phyloP scores from a whole-genome alignment of 92 coral and sea anemone genomes.

The Meandrina meandrites region DNA sequence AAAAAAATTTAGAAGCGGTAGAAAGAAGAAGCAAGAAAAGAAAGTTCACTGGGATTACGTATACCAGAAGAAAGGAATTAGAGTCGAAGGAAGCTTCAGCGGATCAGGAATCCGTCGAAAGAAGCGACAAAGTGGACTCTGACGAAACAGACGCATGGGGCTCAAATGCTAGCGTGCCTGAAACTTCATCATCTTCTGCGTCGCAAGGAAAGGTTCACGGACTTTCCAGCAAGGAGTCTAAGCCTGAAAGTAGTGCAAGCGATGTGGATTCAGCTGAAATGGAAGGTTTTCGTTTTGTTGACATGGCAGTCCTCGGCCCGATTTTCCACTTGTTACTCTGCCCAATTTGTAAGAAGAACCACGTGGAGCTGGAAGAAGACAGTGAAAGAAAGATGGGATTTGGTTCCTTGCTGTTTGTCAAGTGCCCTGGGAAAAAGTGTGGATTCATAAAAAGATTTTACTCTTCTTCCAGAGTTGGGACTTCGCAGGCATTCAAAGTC shows the following conservation, averaged over 20 bases:
- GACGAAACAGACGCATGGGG: too few species aligned
- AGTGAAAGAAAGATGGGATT: constrained; percentile 44
- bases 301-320: constrained; percentile 30
- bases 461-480: constrained; percentile 34
- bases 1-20: constrained; percentile 23
- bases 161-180: too few species aligned
- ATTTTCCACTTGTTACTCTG: constrained; percentile 34
- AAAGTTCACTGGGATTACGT: constrained; percentile 22
- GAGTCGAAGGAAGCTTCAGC: not conserved
- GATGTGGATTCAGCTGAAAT: constrained; percentile 11
- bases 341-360: constrained; percentile 46
- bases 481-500: constrained; percentile 53
- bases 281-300: too few species aligned
- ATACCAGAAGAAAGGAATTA: not conserved
- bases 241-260: constrained; percentile 14
- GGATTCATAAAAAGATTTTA: constrained; percentile 34
- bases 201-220: too few species aligned
- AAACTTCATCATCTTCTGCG: too few species aligned
- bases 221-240: too few species aligned
- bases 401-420: constrained; percentile 43
- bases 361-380: constrained; percentile 43
- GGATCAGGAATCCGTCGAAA: constrained; percentile 12
- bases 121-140: constrained; percentile 9
- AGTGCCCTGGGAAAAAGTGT: constrained; percentile 45
- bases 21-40: constrained; percentile 48